Percentiles rank a stretch among this genome's conserved stretches.
These are phyloP conservation scores for Drosophila buzzatii DNA, from an alignment of 2,888 invertebrate genomes.

Conservation along the genomic window DNA sequence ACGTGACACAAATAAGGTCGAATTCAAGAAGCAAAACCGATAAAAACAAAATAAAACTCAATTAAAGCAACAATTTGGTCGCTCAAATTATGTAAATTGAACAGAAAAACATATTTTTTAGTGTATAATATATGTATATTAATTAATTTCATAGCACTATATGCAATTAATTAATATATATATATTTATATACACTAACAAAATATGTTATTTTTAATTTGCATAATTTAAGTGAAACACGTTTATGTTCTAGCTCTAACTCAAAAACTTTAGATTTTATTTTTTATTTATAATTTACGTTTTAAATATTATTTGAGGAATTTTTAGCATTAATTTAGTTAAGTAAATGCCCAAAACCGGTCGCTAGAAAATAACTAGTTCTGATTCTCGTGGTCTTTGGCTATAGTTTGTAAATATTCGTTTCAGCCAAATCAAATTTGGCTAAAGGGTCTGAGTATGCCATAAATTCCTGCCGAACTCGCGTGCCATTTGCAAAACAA, in stretches of 20 bases:
- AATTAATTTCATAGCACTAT: not conserved
- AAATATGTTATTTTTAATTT: constrained; percentile 33
- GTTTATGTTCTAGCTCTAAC: constrained; percentile 25
- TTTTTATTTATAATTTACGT: constrained; percentile 32
- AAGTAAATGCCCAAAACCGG: constrained; percentile 45
- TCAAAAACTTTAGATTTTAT: constrained; percentile 10
- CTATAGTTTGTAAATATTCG: not conserved
- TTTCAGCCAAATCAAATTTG: not conserved
- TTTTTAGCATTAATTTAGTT: constrained; percentile 50
- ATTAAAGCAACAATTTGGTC: constrained; percentile 5
- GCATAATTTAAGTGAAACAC: constrained; percentile 50
- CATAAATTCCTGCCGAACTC: constrained; percentile 23
- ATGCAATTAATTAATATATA: constrained; percentile 11
- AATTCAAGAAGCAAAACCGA: not conserved
- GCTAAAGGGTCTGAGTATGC: not conserved
- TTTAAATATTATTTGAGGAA: constrained; percentile 48
- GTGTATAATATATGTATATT: too few species aligned
- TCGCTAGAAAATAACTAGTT: constrained; percentile 38
- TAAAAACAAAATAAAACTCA: not conserved
- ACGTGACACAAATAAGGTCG: constrained; percentile 17
- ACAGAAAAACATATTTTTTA: too few species aligned
- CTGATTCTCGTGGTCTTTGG: constrained; percentile 19
- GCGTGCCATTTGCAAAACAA: constrained; percentile 27
- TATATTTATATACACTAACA: constrained; percentile 8
- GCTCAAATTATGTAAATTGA: too few species aligned